Base-by-base conservation (phyloP, 2,888 invertebrate genomes). In the Ptilodon capucinus region DNA sequence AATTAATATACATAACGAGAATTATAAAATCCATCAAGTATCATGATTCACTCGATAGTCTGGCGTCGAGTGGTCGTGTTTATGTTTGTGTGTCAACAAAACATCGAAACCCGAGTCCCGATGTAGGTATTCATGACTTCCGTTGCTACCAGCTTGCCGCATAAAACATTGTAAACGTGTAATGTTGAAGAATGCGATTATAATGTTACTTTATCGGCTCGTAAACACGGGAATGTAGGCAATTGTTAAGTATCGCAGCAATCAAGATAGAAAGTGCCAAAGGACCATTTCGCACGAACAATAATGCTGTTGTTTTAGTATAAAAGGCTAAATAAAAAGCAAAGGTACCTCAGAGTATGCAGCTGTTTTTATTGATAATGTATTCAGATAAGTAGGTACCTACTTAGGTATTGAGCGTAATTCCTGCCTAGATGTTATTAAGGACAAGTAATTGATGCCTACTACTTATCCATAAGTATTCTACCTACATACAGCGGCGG, bases 101-200 rank as follows among this genome's bases (percentile, higher is more conserved):
- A 71, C 60, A 67, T 58, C 57, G 74, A 69, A 78, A 79, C 65
- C 60, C 50, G 74, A 76, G 72, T 63, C 68, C 59, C 66, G 63
- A 73, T 71, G 74, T n/a, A n/a, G n/a, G n/a, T 71, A 76, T 81
- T 79, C 78, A 79, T 76, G 79, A 76, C 82, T 79, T 84, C 83
- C 81, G 75, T 66, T 67, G 71, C 66, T 50, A 63, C n/a, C n/a
- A n/a, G n/a, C n/a, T n/a, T n/a, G 63, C 57, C 56, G 45, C 57
- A 75, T 75, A 74, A 78, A 74, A 64, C 71, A 67, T 79, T 76
- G 66, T 81, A 79, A 80, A 78, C 74, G 52, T 62, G 56, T 56
- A 84, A 84, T 83, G 81, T 84, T 79, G 70, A 65, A 65, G 69
- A 70, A 68, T 57, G 67, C 71, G 66, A 76, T 79, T 76, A 79